Evolutionary conservation across 2,113 vertebrate species (phyloP).

Genomic region (Clarias magur): DNA sequence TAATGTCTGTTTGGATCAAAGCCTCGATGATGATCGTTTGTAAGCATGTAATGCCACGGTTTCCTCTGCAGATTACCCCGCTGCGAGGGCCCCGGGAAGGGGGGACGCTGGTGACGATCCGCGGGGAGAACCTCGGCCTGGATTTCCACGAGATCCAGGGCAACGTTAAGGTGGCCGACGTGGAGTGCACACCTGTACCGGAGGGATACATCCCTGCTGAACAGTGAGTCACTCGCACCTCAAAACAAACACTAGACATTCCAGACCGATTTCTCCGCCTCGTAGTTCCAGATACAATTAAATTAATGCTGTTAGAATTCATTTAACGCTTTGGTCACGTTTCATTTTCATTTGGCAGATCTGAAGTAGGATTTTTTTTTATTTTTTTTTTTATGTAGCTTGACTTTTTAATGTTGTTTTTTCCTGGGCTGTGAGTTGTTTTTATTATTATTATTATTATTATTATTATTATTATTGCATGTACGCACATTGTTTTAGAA

Average conservation of each 20-base stretch:
- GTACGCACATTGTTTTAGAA: not conserved
- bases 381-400: not conserved
- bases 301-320: not conserved
- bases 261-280: not conserved
- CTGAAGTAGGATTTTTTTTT: not conserved
- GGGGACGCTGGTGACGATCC: constrained; percentile 94
- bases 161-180: constrained; percentile 90
- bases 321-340: not conserved
- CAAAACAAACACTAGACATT: not conserved
- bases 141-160: constrained; percentile 90
- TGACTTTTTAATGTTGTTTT: not conserved
- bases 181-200: constrained; percentile 87
- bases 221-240: constrained; percentile 81
- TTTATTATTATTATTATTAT: not conserved
- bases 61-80: constrained; percentile 82
- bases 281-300: not conserved
- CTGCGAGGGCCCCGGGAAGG: constrained; percentile 91
- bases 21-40: constrained; percentile 16
- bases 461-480: not conserved
- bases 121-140: constrained; percentile 93
- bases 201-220: constrained; percentile 97
- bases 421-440: not conserved
- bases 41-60: not conserved
- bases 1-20: constrained; percentile 15
- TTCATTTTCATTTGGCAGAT: constrained; percentile 3